Base-by-base conservation (phyloP, 2,888 invertebrate genomes). In the Melieria picta region DNA sequence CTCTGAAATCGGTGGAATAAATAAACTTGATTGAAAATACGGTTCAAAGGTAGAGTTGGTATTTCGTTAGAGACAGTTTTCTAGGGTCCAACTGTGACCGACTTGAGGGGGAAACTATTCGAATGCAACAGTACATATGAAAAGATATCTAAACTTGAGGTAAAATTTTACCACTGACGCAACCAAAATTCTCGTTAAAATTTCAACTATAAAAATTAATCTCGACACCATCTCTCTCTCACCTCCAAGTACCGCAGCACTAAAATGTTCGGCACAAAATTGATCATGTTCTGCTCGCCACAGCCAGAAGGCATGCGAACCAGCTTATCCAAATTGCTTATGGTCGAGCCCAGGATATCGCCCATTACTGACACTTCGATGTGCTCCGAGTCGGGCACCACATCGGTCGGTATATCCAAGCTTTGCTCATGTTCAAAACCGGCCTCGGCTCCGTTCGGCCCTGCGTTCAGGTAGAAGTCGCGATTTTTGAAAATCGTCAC, bases 241-340 rank as follows among this genome's bases (percentile, higher is more conserved):
- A 13, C 88, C 74, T 88, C 89, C 80, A 92, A 83, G 78, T 92
- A 92, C 72, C 89, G 87, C 52, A 92, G 83, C 5, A 91, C 89
- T 76, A 89, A 89, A 46, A 92, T 88, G 79, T 91, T 92, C 0
- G 92, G 92, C 0, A 90, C 90, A 78, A 92, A 89, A 7, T 89
- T 87, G 4, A 91, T 88, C 90, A 92, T 91, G 78, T 91, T 91
- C 83, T 92, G 92, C 80, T 92, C 92, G 0, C 92, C 92, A 82
- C 92, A 92, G 4, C 92, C 92, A 75, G 89, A 89, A 0, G 92
- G 93, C 76, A 91, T 84, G 11, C 86, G 70, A 10, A 92, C 86
- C 30, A 92, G 84, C 46, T 89, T 86, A 52, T 91, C 90, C 55
- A 92, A 84, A 80, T 90, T 90, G 9, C 89, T 88, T 7, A 74